phyloP scores from a whole-genome alignment of 2,888 invertebrate genomes.

The Latrodectus hesperus region DNA sequence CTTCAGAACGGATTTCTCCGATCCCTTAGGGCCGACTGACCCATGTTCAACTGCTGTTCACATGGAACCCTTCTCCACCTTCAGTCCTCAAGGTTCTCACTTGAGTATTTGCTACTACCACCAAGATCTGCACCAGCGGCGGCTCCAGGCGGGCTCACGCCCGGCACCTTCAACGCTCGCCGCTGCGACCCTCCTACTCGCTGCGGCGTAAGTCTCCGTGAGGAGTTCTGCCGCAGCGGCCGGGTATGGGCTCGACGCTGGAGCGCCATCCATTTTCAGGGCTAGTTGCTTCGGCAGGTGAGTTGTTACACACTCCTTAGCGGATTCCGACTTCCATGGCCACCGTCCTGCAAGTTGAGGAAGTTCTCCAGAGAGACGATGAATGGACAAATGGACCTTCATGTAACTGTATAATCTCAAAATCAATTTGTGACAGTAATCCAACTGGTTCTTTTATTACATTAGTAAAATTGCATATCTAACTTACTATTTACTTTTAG shows the following conservation, averaged over 20 bases:
- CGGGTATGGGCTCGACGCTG: conserved; percentile 77
- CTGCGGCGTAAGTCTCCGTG: conserved; percentile 76
- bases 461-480: no score
- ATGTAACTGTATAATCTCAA: no score
- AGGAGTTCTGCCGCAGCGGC: conserved; percentile 74
- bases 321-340: conserved; percentile 79
- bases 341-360: no score
- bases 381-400: no score
- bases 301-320: conserved; percentile 80
- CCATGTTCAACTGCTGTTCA: conserved; percentile 78
- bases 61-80: conserved; percentile 79
- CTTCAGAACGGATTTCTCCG: conserved; percentile 72
- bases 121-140: conserved; percentile 79
- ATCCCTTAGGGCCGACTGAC: conserved; percentile 75
- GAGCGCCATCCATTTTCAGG: conserved; percentile 82
- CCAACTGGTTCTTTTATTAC: no score
- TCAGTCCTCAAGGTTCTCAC: conserved; percentile 78
- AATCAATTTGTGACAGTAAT: no score
- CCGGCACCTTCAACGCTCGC: conserved; percentile 80
- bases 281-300: conserved; percentile 81
- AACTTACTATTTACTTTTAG: no score
- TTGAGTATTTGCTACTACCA: conserved; percentile 84
- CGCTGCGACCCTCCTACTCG: conserved; percentile 79
- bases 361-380: no score
- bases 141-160: conserved; percentile 78